These are phyloP conservation scores for Sinocyclocheilus maitianheensis DNA, from an alignment of 2,113 vertebrate genomes.

Conservation along the genomic window DNA sequence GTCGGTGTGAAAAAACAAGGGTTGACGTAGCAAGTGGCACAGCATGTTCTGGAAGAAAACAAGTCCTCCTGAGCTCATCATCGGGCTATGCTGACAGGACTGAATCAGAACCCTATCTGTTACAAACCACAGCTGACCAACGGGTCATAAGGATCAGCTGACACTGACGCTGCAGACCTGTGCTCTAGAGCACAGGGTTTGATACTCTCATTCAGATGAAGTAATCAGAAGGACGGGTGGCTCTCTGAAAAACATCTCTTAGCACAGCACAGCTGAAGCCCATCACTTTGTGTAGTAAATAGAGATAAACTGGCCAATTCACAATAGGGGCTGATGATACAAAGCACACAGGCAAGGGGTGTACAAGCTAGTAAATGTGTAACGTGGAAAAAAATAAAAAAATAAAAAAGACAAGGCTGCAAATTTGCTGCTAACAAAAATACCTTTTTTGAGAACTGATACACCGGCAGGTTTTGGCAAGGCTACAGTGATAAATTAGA, in stretches of 20 bases:
- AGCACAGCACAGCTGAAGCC: not conserved
- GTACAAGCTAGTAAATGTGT: not conserved
- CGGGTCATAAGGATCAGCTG: slow-evolving; percentile 34
- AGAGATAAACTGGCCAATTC: not conserved
- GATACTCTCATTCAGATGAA: not conserved
- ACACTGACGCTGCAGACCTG: slow-evolving; percentile 25
- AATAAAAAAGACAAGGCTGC: not conserved
- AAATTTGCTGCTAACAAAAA: not conserved
- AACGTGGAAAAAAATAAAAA: not conserved
- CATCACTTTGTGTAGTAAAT: slow-evolving; percentile 5
- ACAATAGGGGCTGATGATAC: slow-evolving; percentile 21
- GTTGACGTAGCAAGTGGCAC: not conserved
- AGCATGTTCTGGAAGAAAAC: slow-evolving; percentile 4
- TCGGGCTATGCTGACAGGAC: slow-evolving; percentile 32
- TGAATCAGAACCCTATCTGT: slow-evolving; percentile 35
- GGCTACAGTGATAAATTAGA: not conserved
- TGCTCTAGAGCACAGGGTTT: not conserved
- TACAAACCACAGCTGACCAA: slow-evolving; percentile 43
- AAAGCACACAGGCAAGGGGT: not conserved
- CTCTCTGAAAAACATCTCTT: not conserved
- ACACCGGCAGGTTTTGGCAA: not conserved
- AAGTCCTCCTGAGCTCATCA: slow-evolving; percentile 40
- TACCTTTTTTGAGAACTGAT: not conserved
- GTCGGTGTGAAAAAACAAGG: not conserved
- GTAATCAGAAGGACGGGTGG: not conserved